phyloP scores from a whole-genome alignment of 2,888 invertebrate species.

The Nemapogon koenigi region DNA sequence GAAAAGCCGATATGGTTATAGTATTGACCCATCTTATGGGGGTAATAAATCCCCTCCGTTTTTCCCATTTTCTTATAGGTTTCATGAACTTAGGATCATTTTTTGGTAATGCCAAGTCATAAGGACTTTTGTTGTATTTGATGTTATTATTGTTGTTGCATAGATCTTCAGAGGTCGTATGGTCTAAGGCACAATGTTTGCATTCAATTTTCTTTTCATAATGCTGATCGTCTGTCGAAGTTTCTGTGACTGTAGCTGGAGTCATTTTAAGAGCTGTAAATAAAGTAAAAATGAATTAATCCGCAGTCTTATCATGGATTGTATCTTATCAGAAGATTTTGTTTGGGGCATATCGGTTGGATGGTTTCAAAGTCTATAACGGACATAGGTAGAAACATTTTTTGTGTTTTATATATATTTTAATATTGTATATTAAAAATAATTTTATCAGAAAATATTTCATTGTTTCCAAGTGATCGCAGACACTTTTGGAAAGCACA shows the following conservation, averaged over 20 bases:
- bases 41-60: conserved; percentile 54
- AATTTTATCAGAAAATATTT: no score
- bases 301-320: no score
- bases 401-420: no score
- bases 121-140: conserved; percentile 16
- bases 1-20: conserved; percentile 57
- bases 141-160: conserved; percentile 12
- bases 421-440: no score
- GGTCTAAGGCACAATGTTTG: conserved; percentile 20
- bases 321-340: no score
- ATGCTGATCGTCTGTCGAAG: conserved; percentile 20
- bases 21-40: conserved; percentile 71
- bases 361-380: no score
- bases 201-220: conserved; percentile 14
- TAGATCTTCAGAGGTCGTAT: conserved; percentile 14
- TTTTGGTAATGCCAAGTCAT: conserved; percentile 27
- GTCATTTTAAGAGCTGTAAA: conserved; percentile 22
- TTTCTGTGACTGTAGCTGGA: conserved; percentile 23
- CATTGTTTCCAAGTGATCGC: no score
- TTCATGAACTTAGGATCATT: conserved; percentile 28
- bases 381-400: no score
- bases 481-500: no score
- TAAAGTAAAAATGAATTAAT: conserved; percentile 4
- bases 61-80: conserved; percentile 37
- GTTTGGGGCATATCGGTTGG: no score